Evolutionary conservation across 2,888 invertebrate species (phyloP).

Genomic region (Caenorhabditis sinica): DNA sequence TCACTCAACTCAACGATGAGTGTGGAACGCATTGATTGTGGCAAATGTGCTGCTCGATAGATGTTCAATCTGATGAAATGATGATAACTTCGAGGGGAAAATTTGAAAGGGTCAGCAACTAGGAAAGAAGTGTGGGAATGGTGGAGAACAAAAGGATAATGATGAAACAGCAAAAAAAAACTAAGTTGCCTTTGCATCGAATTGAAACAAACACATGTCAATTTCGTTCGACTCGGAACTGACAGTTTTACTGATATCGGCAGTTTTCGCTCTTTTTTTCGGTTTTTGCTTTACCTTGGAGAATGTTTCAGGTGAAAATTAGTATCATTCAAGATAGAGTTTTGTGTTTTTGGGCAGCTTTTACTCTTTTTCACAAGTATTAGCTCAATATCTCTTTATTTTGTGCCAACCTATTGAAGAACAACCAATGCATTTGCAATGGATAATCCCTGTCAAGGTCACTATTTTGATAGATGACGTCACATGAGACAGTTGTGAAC

Average conservation of each 20-base stretch:
- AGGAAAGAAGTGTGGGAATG: not conserved
- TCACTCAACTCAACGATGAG: not conserved
- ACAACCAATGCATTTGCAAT: too few species aligned
- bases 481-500: too few species aligned
- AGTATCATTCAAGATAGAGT: too few species aligned
- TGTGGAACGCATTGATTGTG: not conserved
- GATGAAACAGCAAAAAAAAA: slow-evolving; percentile 44
- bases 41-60: not conserved
- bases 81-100: slow-evolving; percentile 15
- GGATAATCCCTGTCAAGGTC: too few species aligned
- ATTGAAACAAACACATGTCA: slow-evolving; percentile 45
- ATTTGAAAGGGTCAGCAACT: slow-evolving; percentile 24
- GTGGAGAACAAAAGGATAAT: not conserved
- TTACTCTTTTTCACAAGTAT: too few species aligned
- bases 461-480: too few species aligned
- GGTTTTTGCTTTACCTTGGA: not conserved
- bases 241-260: slow-evolving; percentile 24
- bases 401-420: too few species aligned
- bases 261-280: slow-evolving; percentile 3
- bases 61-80: slow-evolving; percentile 25
- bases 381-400: too few species aligned
- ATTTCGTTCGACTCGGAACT: slow-evolving; percentile 21
- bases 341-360: too few species aligned
- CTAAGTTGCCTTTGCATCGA: not conserved
- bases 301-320: not conserved